Conservation (phyloP, 2,113 vertebrate species). For the Theristicus caerulescens region DNA sequence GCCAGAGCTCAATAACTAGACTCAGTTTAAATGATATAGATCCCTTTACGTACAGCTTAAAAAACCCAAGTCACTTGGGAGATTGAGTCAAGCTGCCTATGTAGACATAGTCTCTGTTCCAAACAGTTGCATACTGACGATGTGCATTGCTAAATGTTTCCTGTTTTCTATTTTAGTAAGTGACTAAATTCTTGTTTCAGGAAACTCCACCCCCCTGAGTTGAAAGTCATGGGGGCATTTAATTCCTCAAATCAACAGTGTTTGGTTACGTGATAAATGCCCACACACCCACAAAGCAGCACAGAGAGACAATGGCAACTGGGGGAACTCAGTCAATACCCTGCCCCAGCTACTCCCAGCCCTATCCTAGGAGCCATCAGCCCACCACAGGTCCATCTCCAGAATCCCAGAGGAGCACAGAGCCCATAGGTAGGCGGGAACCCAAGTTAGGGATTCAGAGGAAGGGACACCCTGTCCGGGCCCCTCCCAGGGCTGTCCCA, state of each 20-base stretch:
- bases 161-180: not conserved
- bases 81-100: not conserved
- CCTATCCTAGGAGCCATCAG: not conserved
- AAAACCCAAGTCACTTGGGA: not conserved
- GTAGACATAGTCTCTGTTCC: not conserved
- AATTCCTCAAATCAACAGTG: not conserved
- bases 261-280: not conserved
- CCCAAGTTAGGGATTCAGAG: not conserved
- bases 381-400: no score
- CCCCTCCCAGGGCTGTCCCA: not conserved
- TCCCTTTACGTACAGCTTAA: not conserved
- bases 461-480: not conserved
- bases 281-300: not conserved
- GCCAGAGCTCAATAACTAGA: not conserved
- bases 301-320: no score
- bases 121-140: not conserved
- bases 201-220: not conserved
- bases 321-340: not conserved
- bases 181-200: not conserved
- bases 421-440: not conserved
- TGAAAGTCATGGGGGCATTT: not conserved
- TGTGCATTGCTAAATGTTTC: not conserved
- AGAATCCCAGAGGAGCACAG: not conserved
- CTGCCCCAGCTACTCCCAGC: not conserved
- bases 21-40: not conserved